phyloP scores from a whole-genome alignment of 2,113 vertebrate genomes.

The Cottus gobio region DNA sequence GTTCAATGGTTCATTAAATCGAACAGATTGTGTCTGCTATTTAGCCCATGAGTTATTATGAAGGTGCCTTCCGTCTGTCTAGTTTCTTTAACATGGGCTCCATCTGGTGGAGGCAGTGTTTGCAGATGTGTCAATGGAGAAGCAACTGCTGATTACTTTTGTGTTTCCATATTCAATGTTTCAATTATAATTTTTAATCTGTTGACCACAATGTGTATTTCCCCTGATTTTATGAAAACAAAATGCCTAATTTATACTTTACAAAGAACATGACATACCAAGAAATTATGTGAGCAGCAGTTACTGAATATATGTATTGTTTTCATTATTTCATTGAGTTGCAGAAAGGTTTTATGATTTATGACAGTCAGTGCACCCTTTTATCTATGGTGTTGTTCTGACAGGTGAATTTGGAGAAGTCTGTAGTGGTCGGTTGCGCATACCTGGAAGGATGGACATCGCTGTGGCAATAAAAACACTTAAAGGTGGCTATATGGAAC shows the following conservation, averaged over 20 bases:
- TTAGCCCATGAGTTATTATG: conserved; percentile 24
- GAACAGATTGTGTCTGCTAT: conserved; percentile 52
- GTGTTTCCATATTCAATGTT: neutral
- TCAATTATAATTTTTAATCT: neutral
- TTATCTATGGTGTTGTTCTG: neutral
- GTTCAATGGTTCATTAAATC: conserved; percentile 54
- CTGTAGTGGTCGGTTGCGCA: conserved; percentile 92
- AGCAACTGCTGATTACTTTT: too few relatives aligned
- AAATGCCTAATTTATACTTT: neutral
- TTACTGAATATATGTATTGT: neutral
- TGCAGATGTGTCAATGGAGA: neutral
- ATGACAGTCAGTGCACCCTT: neutral
- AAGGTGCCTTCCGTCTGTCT: neutral
- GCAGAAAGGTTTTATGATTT: neutral
- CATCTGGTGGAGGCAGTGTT: conserved; percentile 63
- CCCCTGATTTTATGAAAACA: neutral
- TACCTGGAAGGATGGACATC: conserved; percentile 92
- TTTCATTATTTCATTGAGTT: neutral
- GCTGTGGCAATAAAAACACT: conserved; percentile 97
- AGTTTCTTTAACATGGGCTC: conserved; percentile 31
- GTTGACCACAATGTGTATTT: neutral
- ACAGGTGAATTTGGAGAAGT: conserved; percentile 98
- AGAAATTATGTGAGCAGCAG: neutral
- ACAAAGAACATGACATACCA: neutral
- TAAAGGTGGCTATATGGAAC: conserved; percentile 93